These are phyloP conservation scores for Dyspetes luteomarginatus DNA, from an alignment of 2,888 invertebrate genomes.

Conservation along the genomic window DNA sequence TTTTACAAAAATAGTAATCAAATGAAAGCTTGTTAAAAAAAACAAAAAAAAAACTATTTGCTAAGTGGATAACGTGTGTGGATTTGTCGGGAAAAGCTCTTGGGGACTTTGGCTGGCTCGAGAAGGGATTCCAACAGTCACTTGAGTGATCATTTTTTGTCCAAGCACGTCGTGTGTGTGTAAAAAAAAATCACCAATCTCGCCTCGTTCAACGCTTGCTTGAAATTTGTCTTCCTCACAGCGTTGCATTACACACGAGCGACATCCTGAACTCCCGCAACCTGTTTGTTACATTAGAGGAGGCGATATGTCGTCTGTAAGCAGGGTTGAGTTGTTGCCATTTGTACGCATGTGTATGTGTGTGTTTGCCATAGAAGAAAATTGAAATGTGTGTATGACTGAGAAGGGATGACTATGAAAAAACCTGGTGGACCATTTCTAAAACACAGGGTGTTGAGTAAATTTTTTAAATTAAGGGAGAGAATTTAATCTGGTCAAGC, in stretches of 20 bases:
- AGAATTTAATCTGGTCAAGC: no score
- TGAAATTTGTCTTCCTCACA: constrained; percentile 53
- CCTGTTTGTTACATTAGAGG: constrained; percentile 77
- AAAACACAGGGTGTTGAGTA: no score
- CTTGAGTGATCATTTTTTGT: constrained; percentile 74
- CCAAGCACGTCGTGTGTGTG: constrained; percentile 35
- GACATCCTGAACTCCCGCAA: constrained; percentile 67
- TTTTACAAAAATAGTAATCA: no score
- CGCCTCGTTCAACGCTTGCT: constrained; percentile 17
- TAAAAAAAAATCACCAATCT: constrained; percentile 16
- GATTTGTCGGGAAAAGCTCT: constrained; percentile 36
- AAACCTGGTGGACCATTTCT: no score
- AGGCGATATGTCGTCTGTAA: constrained; percentile 74
- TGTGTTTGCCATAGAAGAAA: no score
- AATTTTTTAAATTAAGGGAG: no score
- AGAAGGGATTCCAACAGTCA: constrained; percentile 44
- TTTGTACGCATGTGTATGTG: no score
- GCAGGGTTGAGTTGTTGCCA: constrained; percentile 35
- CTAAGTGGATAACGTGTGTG: background rate
- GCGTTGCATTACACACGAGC: constrained; percentile 67
- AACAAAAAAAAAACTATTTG: background rate
- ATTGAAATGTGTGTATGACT: no score
- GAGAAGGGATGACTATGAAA: no score
- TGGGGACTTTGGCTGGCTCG: background rate
- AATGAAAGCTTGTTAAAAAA: no score